Base-by-base conservation (phyloP, 2,113 vertebrate genomes). In the Uria lomvia region DNA sequence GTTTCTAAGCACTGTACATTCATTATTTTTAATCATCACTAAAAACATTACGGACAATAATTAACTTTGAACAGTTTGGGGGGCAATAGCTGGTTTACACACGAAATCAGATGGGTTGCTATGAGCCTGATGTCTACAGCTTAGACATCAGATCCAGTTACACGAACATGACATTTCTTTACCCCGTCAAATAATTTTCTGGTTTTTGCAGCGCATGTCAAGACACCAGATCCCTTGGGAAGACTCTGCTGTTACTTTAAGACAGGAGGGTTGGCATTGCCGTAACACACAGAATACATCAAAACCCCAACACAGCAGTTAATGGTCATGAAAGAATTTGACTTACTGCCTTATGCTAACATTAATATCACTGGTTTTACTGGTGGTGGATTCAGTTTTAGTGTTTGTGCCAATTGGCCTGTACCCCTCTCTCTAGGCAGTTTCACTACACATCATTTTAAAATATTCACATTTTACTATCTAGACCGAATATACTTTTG, bases 1-100 rank as follows among this genome's bases (percentile, higher is more conserved):
- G 88, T 91, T 86, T 95, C 90, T 93, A 83, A 90, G 66, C 77
- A 49, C 66, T 32, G 20, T 29, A 68, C 34, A 89, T 82, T 85
- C 90, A 86, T 63, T 73, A 62, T 67, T 93, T 88, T 93, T 90
- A 96, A 93, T 32, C 45, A 91, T n/a, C 27, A 62, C 38, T 74
- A 83, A 92, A 96, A 87, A 85, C 94, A 77, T 38, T 87, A 36
- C 15, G 22, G 23, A 50, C 82, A 95, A 55, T 53, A 75, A 92
- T 87, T 86, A 96, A 92, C 86, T 87, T 60, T 29, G 34, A 90
- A 55, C 68, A 80, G 17, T 81, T 86, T 66, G 55, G 42, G 59
- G 65, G 18, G 42, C 11, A 86, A n/a, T 49, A 75, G 55, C 9
- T 67, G 65, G 52, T 45, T 95, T 81, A 92, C 29, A 81, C 62